Evolutionary conservation across 2,113 vertebrate species (phyloP).

Genomic region (Ammodytes dubius): DNA sequence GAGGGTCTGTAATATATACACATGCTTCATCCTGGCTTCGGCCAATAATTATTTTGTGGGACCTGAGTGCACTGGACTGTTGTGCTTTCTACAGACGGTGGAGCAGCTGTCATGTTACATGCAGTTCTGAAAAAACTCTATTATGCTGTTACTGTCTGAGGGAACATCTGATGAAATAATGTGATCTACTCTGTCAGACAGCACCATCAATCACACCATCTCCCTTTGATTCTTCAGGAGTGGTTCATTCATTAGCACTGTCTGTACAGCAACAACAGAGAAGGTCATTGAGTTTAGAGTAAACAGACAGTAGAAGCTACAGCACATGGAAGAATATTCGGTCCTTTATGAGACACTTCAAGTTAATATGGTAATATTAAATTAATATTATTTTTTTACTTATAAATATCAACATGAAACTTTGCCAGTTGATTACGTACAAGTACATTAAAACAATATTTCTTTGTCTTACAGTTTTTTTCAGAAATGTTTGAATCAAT

Average conservation of each 20-base stretch:
- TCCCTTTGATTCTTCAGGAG: conserved; percentile 59
- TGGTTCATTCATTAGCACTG: conserved; percentile 42
- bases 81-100: not conserved
- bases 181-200: conserved; percentile 4
- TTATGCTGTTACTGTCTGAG: conserved; percentile 20
- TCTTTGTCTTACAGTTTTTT: no score
- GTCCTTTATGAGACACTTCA: not conserved
- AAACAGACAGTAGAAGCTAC: conserved; percentile 28
- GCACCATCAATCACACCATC: conserved; percentile 42
- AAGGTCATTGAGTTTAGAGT: conserved; percentile 24
- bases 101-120: conserved; percentile 19
- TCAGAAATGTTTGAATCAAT: no score
- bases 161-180: conserved; percentile 36
- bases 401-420: no score
- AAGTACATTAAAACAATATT: no score
- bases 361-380: no score
- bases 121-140: conserved; percentile 14
- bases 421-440: no score
- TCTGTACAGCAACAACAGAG: conserved; percentile 19
- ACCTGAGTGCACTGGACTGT: not conserved
- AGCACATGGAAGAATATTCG: not conserved
- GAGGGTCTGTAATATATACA: not conserved
- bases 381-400: no score
- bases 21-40: not conserved
- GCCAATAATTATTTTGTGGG: not conserved